Conservation (phyloP, 2,797 vertebrate species). For the Chelonia mydas region DNA sequence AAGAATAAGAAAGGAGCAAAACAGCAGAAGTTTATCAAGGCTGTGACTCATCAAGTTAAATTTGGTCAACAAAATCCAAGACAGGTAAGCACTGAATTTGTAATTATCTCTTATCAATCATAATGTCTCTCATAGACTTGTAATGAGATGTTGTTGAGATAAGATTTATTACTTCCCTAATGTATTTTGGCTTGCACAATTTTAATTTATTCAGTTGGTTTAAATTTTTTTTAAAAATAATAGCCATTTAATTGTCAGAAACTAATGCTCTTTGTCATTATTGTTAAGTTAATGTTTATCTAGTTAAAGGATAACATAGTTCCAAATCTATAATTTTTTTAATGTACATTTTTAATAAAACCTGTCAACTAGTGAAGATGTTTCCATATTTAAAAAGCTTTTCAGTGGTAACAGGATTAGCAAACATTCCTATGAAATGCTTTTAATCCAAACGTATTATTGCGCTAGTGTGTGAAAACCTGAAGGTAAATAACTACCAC, state of each 20-base stretch:
- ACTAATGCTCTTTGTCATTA: not conserved
- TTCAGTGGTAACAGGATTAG: not conserved
- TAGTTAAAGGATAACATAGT: not conserved
- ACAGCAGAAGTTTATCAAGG: slow-evolving; percentile 98
- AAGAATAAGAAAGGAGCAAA: slow-evolving; percentile 99
- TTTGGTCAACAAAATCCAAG: slow-evolving; percentile 85
- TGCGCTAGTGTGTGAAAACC: not conserved
- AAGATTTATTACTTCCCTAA: not conserved
- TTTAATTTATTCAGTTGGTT: not conserved
- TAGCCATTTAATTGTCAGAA: not conserved
- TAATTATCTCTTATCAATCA: not conserved
- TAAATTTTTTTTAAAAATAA: not conserved
- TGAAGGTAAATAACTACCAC: not conserved
- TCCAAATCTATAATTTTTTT: not conserved
- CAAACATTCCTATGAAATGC: not conserved
- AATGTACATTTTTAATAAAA: not conserved
- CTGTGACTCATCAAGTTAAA: slow-evolving; percentile 97
- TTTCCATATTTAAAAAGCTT: not conserved
- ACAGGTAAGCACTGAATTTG: slow-evolving; percentile 73
- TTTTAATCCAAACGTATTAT: not conserved
- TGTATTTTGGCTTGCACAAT: not conserved
- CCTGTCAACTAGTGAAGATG: fast-evolving
- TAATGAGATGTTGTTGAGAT: not conserved
- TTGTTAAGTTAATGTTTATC: not conserved
- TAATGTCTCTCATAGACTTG: not conserved